Percentiles rank a stretch among this genome's conserved stretches.
phyloP scores from a whole-genome alignment of 2,888 invertebrate genomes.

The Gastracanthus pulcherrimus region DNA sequence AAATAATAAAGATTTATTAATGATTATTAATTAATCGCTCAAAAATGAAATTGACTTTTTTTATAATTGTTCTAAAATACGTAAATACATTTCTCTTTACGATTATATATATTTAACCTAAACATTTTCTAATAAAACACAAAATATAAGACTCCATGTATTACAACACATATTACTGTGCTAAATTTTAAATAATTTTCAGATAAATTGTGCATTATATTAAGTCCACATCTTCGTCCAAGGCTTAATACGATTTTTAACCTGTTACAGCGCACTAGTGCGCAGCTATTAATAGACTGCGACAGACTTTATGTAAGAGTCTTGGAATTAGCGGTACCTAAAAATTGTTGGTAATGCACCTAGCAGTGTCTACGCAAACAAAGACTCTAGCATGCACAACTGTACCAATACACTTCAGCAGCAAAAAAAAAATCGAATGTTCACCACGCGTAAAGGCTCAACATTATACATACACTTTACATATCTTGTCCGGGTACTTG shows the following conservation, averaged over 20 bases:
- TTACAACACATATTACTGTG: neutral
- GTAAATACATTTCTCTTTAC: neutral
- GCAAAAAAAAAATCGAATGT: too few species aligned
- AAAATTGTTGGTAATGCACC: slow-evolving; percentile 11
- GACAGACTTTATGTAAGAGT: slow-evolving; percentile 12
- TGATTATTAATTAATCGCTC: neutral
- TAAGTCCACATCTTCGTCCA: neutral
- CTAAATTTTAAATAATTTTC: neutral
- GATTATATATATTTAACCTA: neutral
- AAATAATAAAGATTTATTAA: neutral
- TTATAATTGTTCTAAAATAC: too few species aligned
- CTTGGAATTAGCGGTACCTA: slow-evolving; percentile 15
- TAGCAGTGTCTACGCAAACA: neutral
- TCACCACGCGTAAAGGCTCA: too few species aligned
- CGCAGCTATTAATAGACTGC: slow-evolving; percentile 2
- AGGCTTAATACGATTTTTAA: neutral
- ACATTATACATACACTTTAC: too few species aligned
- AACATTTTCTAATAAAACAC: neutral
- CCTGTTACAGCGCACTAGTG: neutral
- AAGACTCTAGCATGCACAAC: neutral
- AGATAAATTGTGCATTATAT: neutral
- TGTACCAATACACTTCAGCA: too few species aligned
- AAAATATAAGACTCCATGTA: neutral
- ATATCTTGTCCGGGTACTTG: too few species aligned
- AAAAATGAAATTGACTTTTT: neutral